phyloP scores from a whole-genome alignment of 2,888 invertebrate genomes.

The Sepioteuthis lessoniana region DNA sequence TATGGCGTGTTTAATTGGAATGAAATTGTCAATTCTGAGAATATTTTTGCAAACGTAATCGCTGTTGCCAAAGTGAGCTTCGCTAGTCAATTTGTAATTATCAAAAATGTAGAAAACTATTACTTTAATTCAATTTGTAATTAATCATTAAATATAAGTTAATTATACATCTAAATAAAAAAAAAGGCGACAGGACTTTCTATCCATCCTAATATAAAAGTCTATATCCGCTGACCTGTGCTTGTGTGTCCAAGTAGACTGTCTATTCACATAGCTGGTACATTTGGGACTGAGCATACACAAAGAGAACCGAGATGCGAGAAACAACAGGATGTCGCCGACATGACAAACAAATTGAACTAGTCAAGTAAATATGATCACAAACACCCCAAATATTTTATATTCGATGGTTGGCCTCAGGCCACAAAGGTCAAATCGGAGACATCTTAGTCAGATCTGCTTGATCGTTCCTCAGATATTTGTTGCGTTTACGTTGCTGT shows the following conservation, averaged over 20 bases:
- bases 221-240: background rate
- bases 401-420: background rate
- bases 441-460: background rate
- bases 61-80: too few species aligned
- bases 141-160: too few species aligned
- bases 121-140: too few species aligned
- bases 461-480: background rate
- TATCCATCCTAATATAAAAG: too few species aligned
- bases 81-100: too few species aligned
- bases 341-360: background rate
- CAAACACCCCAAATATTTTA: background rate
- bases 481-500: background rate
- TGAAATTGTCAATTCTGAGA: too few species aligned
- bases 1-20: too few species aligned
- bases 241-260: background rate
- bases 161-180: too few species aligned
- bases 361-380: background rate
- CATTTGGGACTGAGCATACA: background rate
- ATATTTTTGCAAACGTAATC: too few species aligned
- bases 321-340: background rate
- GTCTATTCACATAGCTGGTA: background rate
- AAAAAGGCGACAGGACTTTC: too few species aligned
- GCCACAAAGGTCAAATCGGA: background rate
- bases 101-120: too few species aligned
- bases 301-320: background rate